phyloP scores from a whole-genome alignment of 2,113 vertebrate species.

The Pomatorhinus ruficollis region DNA sequence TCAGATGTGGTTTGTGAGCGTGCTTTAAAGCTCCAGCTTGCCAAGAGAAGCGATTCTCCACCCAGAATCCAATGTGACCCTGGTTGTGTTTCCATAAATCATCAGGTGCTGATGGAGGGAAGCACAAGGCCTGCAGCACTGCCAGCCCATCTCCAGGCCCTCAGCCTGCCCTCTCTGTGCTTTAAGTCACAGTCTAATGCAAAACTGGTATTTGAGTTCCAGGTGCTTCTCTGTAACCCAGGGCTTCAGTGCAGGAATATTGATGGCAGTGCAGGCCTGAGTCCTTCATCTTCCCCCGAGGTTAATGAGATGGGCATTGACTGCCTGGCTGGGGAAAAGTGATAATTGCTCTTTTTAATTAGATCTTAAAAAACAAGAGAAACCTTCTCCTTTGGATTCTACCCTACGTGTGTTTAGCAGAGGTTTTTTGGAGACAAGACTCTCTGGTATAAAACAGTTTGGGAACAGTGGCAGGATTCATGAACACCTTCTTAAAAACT shows the following conservation, averaged over 20 bases:
- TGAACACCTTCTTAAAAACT: background rate
- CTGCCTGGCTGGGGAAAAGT: background rate
- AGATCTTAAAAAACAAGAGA: background rate
- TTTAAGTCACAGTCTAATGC: background rate
- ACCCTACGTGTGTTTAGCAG: rapidly evolving
- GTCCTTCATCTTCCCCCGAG: background rate
- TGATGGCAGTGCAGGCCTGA: background rate
- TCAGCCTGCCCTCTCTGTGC: background rate
- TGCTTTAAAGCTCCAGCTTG: background rate
- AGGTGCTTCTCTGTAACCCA: background rate
- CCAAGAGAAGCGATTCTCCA: background rate
- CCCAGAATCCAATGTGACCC: background rate
- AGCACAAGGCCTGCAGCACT: background rate
- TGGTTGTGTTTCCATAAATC: background rate
- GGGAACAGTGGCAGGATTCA: background rate
- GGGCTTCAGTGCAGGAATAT: rapidly evolving
- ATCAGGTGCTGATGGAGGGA: background rate
- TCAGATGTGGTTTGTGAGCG: rapidly evolving
- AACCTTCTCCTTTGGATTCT: background rate
- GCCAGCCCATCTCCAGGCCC: background rate
- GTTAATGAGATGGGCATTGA: background rate
- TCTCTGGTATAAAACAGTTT: background rate
- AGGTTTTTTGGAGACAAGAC: background rate
- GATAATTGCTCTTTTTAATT: background rate
- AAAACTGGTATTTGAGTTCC: background rate